Evolutionary conservation across 23 tunicate species (phyloP), one percentile per base, ranked within the genome.

Genomic region (Trididemnum miniatum): DNA sequence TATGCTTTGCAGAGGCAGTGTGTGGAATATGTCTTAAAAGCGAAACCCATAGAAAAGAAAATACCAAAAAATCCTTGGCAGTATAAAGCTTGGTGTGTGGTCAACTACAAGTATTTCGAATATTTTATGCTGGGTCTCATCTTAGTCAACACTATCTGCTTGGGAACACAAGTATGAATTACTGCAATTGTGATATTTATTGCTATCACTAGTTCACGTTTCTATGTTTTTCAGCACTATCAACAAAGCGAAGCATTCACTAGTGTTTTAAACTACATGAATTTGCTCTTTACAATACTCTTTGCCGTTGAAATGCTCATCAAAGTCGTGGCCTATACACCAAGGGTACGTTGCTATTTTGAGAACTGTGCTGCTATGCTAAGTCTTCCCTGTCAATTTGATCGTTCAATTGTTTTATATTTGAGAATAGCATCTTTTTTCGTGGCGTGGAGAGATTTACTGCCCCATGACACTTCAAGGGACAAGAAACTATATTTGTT

Each of bases 291-390:
- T 75, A 95, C 99, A 1, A 83, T 96, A 28, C 72, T 95, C 0
- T 95, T 89, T 64, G 86, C 99, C 31, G 24, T 89, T 28, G 99
- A 95, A 82, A 89, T 95, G 99, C 62, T 95, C 9, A 37, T 95
- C 32, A 95, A 95, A 89, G 63, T 95, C n/a, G 72, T 95, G 59
- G 99, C 99, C 23, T 95, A 74, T 74, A 77, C 71, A 69, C 96
- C 91, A 54, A 69, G 71, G 83, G 99, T 95, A 76, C 71, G 92
- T 62, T 62, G n/a, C n/a, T n/a, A n/a, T n/a, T n/a, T n/a, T n/a
- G n/a, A n/a, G n/a, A n/a, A n/a, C n/a, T n/a, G n/a, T n/a, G n/a
- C n/a, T n/a, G n/a, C n/a, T n/a, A n/a, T n/a, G n/a, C n/a, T n/a
- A n/a, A n/a, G n/a, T n/a, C n/a, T n/a, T n/a, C n/a, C n/a, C n/a